Conservation (phyloP, 1,140 invertebrate species). For the Parapsyche elsis region DNA sequence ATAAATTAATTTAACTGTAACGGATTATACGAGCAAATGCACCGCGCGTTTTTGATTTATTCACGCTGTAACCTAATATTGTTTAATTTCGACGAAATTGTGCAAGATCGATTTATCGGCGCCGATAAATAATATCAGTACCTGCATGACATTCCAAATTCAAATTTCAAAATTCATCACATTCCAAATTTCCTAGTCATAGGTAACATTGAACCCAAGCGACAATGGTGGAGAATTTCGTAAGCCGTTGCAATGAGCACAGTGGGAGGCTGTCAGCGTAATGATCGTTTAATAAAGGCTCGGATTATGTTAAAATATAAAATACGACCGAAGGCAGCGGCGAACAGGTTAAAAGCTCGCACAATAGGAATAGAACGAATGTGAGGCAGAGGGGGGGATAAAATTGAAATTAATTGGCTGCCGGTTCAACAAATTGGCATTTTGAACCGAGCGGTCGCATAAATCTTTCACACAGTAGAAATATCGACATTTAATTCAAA, state of each 20-base stretch:
- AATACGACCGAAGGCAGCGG: too few species aligned
- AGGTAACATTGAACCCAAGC: background rate
- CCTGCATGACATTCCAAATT: too few species aligned
- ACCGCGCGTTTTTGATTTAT: too few species aligned
- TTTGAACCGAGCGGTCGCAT: conserved; percentile 3
- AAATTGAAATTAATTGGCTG: conserved; percentile 16
- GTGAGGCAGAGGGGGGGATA: background rate
- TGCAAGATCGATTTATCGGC: too few species aligned
- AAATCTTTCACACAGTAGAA: background rate
- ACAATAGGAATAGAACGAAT: too few species aligned
- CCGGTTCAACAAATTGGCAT: background rate
- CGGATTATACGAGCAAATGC: too few species aligned
- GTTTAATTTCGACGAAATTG: too few species aligned
- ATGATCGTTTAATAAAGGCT: background rate
- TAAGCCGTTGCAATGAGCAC: background rate
- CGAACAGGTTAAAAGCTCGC: too few species aligned
- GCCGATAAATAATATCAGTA: too few species aligned
- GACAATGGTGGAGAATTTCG: background rate
- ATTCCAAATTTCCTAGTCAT: background rate
- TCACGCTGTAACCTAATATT: too few species aligned
- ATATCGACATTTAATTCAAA: background rate
- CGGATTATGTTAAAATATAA: too few species aligned
- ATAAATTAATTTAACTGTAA: background rate
- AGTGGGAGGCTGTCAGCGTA: background rate
- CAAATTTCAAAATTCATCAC: too few species aligned